A percentile compares a stretch with the other conserved stretches of the same genome.
Conservation (phyloP, 92 coral and sea anemone species). For the Chrysogorgia sp. region DNA sequence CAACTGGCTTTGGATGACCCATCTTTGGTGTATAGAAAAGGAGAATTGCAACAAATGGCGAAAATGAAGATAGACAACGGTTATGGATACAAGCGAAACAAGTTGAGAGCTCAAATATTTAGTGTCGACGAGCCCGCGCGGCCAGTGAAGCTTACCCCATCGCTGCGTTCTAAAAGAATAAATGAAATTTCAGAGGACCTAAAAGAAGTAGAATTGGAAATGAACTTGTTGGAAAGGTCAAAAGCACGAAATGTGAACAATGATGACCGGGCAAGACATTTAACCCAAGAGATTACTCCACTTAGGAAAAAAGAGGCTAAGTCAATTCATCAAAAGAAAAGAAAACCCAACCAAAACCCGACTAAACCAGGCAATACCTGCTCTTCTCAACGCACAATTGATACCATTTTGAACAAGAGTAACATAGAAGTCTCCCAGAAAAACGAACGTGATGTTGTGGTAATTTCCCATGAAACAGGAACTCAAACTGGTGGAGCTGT, state of each 20-base stretch:
- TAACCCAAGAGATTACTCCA: conserved; percentile 57
- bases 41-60: conserved; percentile 58
- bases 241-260: conserved; percentile 52
- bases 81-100: conserved; percentile 54
- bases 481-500: background rate
- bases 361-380: background rate
- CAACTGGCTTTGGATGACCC: conserved; percentile 56
- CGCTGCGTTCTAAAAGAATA: conserved; percentile 54
- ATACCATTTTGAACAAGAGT: conserved; percentile 1
- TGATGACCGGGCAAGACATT: conserved; percentile 53
- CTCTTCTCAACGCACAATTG: conserved; percentile 21
- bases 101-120: conserved; percentile 53
- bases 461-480: background rate
- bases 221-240: conserved; percentile 14
- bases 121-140: conserved; percentile 29
- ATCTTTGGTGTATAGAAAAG: conserved; percentile 40
- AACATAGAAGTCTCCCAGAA: conserved; percentile 43
- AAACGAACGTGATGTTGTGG: conserved; percentile 19
- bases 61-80: conserved; percentile 55
- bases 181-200: conserved; percentile 56
- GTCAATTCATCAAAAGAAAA: conserved; percentile 54
- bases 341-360: background rate
- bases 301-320: conserved; percentile 55
- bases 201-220: conserved; percentile 17
- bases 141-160: conserved; percentile 51